Percentiles rank a stretch among this genome's conserved stretches.
Conservation (phyloP, 1,140 invertebrate species). For the Reticulitermes speratus region DNA sequence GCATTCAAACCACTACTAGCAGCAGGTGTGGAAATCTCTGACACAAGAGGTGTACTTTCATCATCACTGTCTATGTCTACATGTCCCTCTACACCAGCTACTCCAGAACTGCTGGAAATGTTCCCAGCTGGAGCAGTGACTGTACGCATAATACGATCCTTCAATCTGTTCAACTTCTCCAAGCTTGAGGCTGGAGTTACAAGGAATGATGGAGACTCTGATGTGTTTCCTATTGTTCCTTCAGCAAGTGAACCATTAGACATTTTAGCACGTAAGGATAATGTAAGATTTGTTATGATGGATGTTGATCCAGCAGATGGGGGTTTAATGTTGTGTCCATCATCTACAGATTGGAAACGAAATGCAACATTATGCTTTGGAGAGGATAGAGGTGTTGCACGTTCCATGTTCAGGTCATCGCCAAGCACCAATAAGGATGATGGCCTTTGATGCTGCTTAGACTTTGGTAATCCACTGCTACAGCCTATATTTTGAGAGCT, state of each 20-base stretch:
- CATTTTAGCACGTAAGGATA: constrained; percentile 19
- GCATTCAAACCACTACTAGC: constrained; percentile 11
- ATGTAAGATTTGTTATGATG: neutral
- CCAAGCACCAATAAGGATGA: constrained; percentile 40
- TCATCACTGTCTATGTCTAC: constrained; percentile 53
- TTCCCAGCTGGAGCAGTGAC: constrained; percentile 50
- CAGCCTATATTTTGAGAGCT: neutral
- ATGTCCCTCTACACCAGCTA: neutral
- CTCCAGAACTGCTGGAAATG: constrained; percentile 42
- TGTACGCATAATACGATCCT: constrained; percentile 50
- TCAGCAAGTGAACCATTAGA: constrained; percentile 34
- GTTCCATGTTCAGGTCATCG: neutral
- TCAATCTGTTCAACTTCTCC: constrained; percentile 47
- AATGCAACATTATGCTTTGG: constrained; percentile 40
- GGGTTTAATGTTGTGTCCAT: constrained; percentile 36
- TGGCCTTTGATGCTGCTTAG: constrained; percentile 34
- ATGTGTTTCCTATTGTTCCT: constrained; percentile 34
- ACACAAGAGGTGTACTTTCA: constrained; percentile 62
- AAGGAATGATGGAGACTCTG: constrained; percentile 26
- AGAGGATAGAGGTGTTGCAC: constrained; percentile 42
- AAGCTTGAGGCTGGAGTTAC: constrained; percentile 39
- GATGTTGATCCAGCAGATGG: neutral
- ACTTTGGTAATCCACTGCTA: constrained; percentile 28
- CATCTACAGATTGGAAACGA: constrained; percentile 45
- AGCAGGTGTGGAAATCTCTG: constrained; percentile 48